phyloP scores from a whole-genome alignment of 2,113 vertebrate genomes.

The Romanogobio albipinnatus region DNA sequence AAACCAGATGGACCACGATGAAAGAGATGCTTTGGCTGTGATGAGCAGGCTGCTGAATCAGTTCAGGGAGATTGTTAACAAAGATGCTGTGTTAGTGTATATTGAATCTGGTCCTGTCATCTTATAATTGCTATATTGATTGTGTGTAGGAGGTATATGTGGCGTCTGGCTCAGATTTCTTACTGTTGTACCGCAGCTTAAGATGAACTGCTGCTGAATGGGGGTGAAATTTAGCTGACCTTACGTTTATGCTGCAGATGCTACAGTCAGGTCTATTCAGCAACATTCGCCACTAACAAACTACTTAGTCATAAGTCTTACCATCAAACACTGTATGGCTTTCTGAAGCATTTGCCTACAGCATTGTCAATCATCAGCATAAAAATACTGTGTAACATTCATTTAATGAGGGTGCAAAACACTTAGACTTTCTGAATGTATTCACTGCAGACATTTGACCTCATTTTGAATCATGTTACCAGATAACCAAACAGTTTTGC shows the following conservation, averaged over 20 bases:
- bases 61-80: neutral
- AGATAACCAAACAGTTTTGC: neutral
- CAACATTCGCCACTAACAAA: constrained; percentile 14
- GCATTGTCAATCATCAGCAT: neutral
- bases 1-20: neutral
- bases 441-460: constrained; percentile 14
- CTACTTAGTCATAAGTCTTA: constrained; percentile 5
- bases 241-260: constrained; percentile 24
- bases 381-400: neutral
- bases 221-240: constrained; percentile 21
- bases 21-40: neutral
- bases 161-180: neutral
- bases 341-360: neutral
- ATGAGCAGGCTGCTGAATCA: constrained; percentile 18
- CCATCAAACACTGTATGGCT: neutral
- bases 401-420: neutral
- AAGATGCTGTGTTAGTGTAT: constrained; percentile 38
- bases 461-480: constrained; percentile 25
- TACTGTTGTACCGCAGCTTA: constrained; percentile 14
- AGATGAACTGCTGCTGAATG: constrained; percentile 37
- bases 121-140: constrained; percentile 31
- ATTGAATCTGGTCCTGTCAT: constrained; percentile 23
- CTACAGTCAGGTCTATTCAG: constrained; percentile 8
- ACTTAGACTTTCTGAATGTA: neutral
- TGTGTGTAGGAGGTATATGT: constrained; percentile 8